These are phyloP conservation scores for Anolis sagrei DNA, from an alignment of 2,113 vertebrate species.

Conservation along the genomic window DNA sequence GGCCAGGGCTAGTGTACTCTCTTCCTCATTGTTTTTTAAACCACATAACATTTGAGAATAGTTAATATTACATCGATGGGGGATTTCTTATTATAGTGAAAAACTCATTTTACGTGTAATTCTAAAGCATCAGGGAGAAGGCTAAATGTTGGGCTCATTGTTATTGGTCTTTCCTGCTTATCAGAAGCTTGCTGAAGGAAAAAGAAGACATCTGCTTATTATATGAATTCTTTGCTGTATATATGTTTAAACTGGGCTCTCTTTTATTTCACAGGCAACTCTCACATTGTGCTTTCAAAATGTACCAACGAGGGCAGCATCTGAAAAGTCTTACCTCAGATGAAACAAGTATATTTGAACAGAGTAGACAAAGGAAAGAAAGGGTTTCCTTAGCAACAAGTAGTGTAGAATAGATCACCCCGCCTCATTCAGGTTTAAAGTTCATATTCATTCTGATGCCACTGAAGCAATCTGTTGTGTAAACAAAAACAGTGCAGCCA, in stretches of 20 bases:
- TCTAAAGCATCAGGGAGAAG: neutral
- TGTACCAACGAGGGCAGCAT: slow-evolving; percentile 66
- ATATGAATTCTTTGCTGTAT: neutral
- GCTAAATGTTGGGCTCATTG: neutral
- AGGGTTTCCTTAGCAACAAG: slow-evolving; percentile 72
- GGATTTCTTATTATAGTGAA: too few relatives aligned
- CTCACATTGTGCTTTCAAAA: slow-evolving; percentile 53
- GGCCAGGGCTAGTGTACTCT: too few relatives aligned
- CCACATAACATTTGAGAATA: too few relatives aligned
- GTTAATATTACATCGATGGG: too few relatives aligned
- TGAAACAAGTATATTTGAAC: slow-evolving; percentile 70
- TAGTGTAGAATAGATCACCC: slow-evolving; percentile 69
- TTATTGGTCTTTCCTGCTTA: neutral
- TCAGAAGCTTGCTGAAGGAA: neutral
- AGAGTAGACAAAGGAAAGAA: slow-evolving; percentile 68
- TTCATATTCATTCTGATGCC: slow-evolving; percentile 43
- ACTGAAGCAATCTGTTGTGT: slow-evolving; percentile 41
- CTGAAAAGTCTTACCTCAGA: slow-evolving; percentile 60
- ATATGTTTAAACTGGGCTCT: neutral
- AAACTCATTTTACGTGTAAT: too few relatives aligned
- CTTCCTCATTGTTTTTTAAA: too few relatives aligned
- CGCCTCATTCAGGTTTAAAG: slow-evolving; percentile 70
- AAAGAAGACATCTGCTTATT: neutral
- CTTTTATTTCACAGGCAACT: slow-evolving; percentile 49
- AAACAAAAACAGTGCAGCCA: slow-evolving; percentile 11